A percentile compares a stretch with the other conserved stretches of the same genome.
Evolutionary conservation across 2,888 invertebrate genomes (phyloP).

Genomic region (Heliconius cydno): DNA sequence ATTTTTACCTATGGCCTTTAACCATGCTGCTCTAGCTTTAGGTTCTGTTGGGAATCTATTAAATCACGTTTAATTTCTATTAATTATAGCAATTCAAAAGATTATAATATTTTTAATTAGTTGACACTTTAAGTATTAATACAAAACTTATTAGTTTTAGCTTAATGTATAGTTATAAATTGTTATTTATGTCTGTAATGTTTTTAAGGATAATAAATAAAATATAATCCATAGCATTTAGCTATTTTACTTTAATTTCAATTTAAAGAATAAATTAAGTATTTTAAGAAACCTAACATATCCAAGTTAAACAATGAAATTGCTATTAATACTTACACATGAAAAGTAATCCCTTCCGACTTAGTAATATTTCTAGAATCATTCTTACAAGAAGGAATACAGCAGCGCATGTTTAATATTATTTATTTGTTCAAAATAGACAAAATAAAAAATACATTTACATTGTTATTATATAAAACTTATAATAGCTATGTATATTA

Average conservation of each 20-base stretch:
- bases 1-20: constrained; percentile 60
- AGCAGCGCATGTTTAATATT: constrained; percentile 66
- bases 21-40: constrained; percentile 60
- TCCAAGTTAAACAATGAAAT: not conserved
- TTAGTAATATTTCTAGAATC: constrained; percentile 66
- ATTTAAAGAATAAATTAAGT: not conserved
- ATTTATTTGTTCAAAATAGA: not conserved
- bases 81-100: not conserved
- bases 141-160: not conserved
- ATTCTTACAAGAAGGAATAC: constrained; percentile 69
- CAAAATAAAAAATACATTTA: not conserved
- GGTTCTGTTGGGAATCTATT: constrained; percentile 66
- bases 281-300: not conserved
- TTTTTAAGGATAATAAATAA: too few species aligned
- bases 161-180: not conserved
- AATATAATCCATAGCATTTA: too few species aligned
- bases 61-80: constrained; percentile 25
- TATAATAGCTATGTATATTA: not conserved
- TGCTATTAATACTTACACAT: constrained; percentile 63
- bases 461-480: not conserved
- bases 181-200: too few species aligned
- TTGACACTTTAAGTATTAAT: not conserved
- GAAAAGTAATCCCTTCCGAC: constrained; percentile 71
- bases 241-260: not conserved
- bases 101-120: not conserved